A percentile compares a stretch with the other conserved stretches of the same genome.
phyloP scores from a whole-genome alignment of 2,888 invertebrate genomes.

The Plagodis dolabraria region DNA sequence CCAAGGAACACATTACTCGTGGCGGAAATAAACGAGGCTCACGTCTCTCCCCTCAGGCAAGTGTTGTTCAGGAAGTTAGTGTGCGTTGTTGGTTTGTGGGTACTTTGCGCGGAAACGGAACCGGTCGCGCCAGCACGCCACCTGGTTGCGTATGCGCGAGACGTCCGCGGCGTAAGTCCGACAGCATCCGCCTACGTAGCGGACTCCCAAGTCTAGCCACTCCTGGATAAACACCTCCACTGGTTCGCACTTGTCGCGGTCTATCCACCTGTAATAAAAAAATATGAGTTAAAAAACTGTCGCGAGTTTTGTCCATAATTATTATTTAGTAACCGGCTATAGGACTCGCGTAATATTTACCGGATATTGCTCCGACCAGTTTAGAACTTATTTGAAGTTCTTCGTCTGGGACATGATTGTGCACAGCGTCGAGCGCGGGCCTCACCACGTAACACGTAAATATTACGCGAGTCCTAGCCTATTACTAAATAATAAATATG shows the following conservation, averaged over 20 bases:
- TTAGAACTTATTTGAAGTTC: too few relatives aligned
- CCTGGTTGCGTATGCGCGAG: slow-evolving; percentile 87
- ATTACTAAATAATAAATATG: too few relatives aligned
- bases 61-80: slow-evolving; percentile 36
- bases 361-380: too few relatives aligned
- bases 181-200: slow-evolving; percentile 96
- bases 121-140: slow-evolving; percentile 79
- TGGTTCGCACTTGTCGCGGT: slow-evolving; percentile 88
- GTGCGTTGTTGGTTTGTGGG: slow-evolving; percentile 43
- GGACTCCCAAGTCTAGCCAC: slow-evolving; percentile 93
- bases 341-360: too few relatives aligned
- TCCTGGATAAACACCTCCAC: slow-evolving; percentile 89
- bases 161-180: slow-evolving; percentile 93
- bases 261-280: slow-evolving; percentile 86
- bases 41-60: slow-evolving; percentile 11
- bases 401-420: too few relatives aligned
- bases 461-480: too few relatives aligned
- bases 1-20: slow-evolving; percentile 35
- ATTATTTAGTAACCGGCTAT: too few relatives aligned
- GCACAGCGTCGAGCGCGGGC: too few relatives aligned
- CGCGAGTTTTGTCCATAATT: too few relatives aligned
- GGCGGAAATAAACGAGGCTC: slow-evolving; percentile 20
- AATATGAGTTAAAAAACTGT: background rate
- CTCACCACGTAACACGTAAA: too few relatives aligned
- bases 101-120: slow-evolving; percentile 65